phyloP scores from a whole-genome alignment of 53 echinoderm and acorn worm species.

The Patiria pectinifera region DNA sequence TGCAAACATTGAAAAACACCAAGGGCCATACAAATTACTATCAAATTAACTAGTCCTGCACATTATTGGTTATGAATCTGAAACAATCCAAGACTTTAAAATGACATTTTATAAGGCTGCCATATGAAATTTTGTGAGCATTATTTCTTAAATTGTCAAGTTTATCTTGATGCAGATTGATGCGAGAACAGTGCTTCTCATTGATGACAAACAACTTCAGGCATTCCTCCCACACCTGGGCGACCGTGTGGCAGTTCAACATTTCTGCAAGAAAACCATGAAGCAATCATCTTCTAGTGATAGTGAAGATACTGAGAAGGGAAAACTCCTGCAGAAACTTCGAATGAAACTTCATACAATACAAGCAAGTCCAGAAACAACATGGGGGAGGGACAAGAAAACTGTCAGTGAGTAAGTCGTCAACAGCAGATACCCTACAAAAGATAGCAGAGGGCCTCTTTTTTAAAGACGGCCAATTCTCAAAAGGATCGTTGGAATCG shows the following conservation, averaged over 20 bases:
- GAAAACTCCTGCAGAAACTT: slow-evolving; percentile 21
- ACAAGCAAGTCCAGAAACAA: slow-evolving; percentile 44
- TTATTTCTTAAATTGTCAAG: not conserved
- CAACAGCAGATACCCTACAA: not conserved
- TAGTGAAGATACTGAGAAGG: slow-evolving; percentile 14
- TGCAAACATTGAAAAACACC: no score
- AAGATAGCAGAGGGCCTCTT: slow-evolving; percentile 38
- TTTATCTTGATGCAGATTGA: slow-evolving; percentile 18
- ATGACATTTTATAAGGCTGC: no score
- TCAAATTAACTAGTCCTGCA: no score
- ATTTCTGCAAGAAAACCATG: slow-evolving; percentile 15
- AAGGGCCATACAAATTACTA: no score
- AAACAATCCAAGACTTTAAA: no score
- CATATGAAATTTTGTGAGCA: no score
- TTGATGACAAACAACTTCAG: not conserved
- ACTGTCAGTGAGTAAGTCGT: slow-evolving; percentile 18
- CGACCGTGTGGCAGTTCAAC: slow-evolving; percentile 1
- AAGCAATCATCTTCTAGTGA: not conserved
- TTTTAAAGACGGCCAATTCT: slow-evolving; percentile 38
- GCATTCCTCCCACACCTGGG: slow-evolving; percentile 27
- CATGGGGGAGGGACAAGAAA: slow-evolving; percentile 42
- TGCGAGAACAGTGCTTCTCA: not conserved
- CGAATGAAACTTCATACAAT: slow-evolving; percentile 3
- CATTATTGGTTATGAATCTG: no score
- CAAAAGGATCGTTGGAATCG: slow-evolving; percentile 1